Conservation (phyloP, 2,797 vertebrate species). For the Echeneis naucrates region DNA sequence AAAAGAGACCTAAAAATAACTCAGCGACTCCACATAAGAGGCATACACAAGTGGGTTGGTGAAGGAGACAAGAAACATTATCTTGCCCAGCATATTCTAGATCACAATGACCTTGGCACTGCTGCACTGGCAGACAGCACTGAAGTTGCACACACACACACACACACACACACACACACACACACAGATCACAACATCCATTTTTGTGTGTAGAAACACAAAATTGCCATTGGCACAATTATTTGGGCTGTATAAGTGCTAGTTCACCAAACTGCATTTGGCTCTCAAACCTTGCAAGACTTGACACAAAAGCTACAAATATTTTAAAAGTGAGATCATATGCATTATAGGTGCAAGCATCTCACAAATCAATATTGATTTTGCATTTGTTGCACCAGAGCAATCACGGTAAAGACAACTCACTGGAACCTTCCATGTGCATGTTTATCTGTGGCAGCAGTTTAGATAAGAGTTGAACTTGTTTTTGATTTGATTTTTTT, state of each 20-base stretch:
- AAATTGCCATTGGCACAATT: slow-evolving; percentile 41
- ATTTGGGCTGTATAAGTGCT: slow-evolving; percentile 12
- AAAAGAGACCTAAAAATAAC: slow-evolving; percentile 53
- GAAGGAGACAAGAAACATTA: slow-evolving; percentile 23
- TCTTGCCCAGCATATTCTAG: slow-evolving; percentile 6
- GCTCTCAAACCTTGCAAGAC: slow-evolving; percentile 7
- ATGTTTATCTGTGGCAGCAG: background rate
- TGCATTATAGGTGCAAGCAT: slow-evolving; percentile 11
- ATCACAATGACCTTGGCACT: slow-evolving; percentile 44
- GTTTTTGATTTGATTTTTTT: slow-evolving; percentile 17
- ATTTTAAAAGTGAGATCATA: slow-evolving; percentile 42
- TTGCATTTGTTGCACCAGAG: slow-evolving; percentile 10
- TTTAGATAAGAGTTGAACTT: background rate
- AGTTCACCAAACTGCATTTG: slow-evolving; percentile 3
- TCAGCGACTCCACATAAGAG: slow-evolving; percentile 37
- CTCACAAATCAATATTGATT: slow-evolving; percentile 28
- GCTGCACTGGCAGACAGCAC: slow-evolving; percentile 9
- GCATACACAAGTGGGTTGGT: slow-evolving; percentile 33
- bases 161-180: slow-evolving; percentile 2
- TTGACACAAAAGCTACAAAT: slow-evolving; percentile 7
- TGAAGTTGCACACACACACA: slow-evolving; percentile 10
- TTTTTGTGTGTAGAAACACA: too few relatives aligned
- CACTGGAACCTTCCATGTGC: background rate
- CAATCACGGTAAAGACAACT: slow-evolving; percentile 13
- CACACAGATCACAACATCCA: slow-evolving; percentile 21